These are phyloP conservation scores for Nephrotoma flavescens DNA, from an alignment of 2,888 invertebrate genomes.

Conservation along the genomic window DNA sequence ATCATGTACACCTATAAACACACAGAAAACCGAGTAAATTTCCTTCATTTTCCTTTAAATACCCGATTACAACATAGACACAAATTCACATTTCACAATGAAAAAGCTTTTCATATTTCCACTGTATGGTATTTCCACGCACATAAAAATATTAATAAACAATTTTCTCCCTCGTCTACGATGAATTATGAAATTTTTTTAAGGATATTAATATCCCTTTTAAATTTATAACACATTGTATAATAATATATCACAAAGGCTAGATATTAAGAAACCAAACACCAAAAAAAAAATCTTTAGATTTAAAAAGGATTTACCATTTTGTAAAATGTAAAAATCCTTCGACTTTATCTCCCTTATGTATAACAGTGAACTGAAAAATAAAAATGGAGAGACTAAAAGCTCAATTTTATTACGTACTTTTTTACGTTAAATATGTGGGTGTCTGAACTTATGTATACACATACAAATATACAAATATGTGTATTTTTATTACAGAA, in stretches of 20 bases:
- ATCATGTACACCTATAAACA: background rate
- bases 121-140: too few relatives aligned
- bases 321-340: background rate
- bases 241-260: background rate
- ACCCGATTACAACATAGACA: background rate
- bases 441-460: background rate
- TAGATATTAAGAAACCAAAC: background rate
- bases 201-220: background rate
- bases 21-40: background rate
- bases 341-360: background rate
- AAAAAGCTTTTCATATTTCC: background rate
- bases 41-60: background rate
- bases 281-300: background rate
- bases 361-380: background rate
- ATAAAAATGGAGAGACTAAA: background rate
- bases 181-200: too few relatives aligned
- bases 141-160: too few relatives aligned
- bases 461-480: too few relatives aligned
- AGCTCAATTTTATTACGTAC: background rate
- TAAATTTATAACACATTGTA: background rate
- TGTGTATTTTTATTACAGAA: too few relatives aligned
- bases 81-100: background rate
- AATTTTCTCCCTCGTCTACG: too few relatives aligned
- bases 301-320: background rate
- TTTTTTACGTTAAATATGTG: background rate